These are phyloP conservation scores for Tautogolabrus adspersus DNA, from an alignment of 2,113 vertebrate genomes.

Conservation along the genomic window DNA sequence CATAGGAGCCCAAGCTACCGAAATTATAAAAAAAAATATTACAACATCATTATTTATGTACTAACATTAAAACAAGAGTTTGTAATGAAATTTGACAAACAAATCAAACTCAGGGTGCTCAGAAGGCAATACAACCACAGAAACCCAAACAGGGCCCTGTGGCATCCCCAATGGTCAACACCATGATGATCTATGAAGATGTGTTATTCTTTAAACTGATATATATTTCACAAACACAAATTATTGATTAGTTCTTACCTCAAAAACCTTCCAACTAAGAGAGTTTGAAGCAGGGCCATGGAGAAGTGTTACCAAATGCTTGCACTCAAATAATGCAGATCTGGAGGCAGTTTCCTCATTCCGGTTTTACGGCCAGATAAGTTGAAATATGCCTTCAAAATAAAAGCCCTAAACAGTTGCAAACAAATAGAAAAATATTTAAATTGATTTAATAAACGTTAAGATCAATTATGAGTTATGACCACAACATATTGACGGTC, in stretches of 20 bases:
- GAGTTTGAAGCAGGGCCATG: too few relatives aligned
- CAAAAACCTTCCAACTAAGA: too few relatives aligned
- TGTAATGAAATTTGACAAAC: background rate
- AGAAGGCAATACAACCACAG: too few relatives aligned
- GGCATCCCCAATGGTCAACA: background rate
- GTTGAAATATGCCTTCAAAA: background rate
- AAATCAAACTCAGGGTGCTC: too few relatives aligned
- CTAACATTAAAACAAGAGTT: background rate
- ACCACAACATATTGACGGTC: too few relatives aligned
- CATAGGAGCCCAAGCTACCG: background rate
- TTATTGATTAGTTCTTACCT: too few relatives aligned
- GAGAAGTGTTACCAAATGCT: background rate
- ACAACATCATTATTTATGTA: too few relatives aligned
- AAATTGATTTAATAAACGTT: too few relatives aligned
- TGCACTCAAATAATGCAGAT: background rate
- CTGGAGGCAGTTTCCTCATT: background rate
- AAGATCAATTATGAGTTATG: too few relatives aligned
- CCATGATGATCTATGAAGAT: background rate
- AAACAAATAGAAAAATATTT: background rate
- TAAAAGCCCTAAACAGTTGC: background rate
- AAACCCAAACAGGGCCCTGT: background rate
- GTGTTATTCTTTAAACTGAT: too few relatives aligned
- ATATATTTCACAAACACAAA: too few relatives aligned
- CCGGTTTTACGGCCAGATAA: background rate
- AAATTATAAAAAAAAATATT: too few relatives aligned